Evolutionary conservation across 2,797 vertebrate species (phyloP).

Genomic region (Syngnathus rostellatus): DNA sequence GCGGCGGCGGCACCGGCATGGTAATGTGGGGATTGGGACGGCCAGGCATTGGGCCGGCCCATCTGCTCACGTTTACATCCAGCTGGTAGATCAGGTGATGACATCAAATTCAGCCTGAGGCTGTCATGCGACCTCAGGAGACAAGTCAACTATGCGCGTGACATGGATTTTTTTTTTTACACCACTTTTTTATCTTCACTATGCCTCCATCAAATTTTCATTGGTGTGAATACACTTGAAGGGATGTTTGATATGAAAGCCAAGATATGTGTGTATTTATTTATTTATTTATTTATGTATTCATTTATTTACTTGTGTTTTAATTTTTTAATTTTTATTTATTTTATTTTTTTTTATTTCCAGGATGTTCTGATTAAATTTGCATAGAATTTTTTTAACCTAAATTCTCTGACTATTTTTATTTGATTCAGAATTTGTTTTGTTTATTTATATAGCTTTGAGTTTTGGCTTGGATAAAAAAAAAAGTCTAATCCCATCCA

Average conservation of each 20-base stretch:
- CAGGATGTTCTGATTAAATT: background rate
- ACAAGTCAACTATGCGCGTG: slow-evolving; percentile 23
- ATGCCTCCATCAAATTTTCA: background rate
- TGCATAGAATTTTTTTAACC: background rate
- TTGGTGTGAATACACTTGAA: background rate
- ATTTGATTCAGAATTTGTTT: background rate
- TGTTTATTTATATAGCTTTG: background rate
- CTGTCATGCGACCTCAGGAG: slow-evolving; percentile 54
- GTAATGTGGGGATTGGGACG: slow-evolving; percentile 68
- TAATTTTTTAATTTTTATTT: no score
- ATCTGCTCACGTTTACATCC: slow-evolving; percentile 71
- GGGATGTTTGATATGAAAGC: background rate
- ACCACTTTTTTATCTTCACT: background rate
- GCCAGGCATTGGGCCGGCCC: slow-evolving; percentile 55
- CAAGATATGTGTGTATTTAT: no score
- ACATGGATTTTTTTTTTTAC: background rate
- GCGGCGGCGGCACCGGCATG: slow-evolving; percentile 52
- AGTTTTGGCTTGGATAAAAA: background rate
- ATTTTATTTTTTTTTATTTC: background rate
- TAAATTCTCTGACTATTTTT: background rate
- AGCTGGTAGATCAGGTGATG: slow-evolving; percentile 70
- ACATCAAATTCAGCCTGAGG: slow-evolving; percentile 59
- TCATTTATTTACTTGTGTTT: no score
- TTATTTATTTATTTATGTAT: no score
- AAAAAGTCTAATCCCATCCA: background rate